Conservation (phyloP, 1,140 invertebrate species). For the Copidosoma floridanum region DNA sequence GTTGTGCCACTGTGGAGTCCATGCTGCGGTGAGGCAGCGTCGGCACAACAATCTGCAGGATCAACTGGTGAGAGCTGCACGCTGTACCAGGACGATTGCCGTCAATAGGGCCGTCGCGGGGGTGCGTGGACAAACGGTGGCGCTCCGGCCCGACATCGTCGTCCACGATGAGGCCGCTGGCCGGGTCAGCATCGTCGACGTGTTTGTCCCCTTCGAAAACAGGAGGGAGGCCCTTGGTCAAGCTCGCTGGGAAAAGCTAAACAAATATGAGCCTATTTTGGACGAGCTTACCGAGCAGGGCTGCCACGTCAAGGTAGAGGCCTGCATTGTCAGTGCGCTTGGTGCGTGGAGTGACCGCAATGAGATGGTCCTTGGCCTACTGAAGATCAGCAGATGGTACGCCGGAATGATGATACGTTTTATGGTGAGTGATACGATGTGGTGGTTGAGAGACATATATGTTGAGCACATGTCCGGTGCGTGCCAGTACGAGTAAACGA, state of each 20-base stretch:
- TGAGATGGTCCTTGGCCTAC: slow-evolving; percentile 19
- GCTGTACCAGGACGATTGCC: not conserved
- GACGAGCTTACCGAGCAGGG: slow-evolving; percentile 14
- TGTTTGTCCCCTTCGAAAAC: slow-evolving; percentile 49
- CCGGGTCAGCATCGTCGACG: slow-evolving; percentile 36
- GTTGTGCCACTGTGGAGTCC: slow-evolving; percentile 34
- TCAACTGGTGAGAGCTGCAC: slow-evolving; percentile 11
- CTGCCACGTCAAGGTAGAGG: slow-evolving; percentile 27
- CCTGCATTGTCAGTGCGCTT: slow-evolving; percentile 36
- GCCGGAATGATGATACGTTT: no score
- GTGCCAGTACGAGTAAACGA: no score
- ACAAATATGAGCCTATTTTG: slow-evolving; percentile 35
- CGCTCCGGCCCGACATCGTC: slow-evolving; percentile 40
- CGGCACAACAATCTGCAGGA: slow-evolving; percentile 27
- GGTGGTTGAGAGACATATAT: no score
- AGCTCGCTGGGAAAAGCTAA: slow-evolving; percentile 26
- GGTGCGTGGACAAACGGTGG: slow-evolving; percentile 10
- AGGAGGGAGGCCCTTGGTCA: slow-evolving; percentile 24
- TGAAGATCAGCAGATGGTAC: slow-evolving; percentile 17
- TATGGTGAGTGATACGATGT: no score
- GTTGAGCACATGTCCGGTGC: no score
- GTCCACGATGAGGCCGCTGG: slow-evolving; percentile 31
- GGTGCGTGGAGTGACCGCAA: slow-evolving; percentile 35
- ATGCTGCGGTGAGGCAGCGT: slow-evolving; percentile 12
- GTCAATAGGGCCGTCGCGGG: slow-evolving; percentile 21